Percentiles rank a stretch among this genome's conserved stretches.
These are phyloP conservation scores for Tenrec ecaudatus DNA, from an alignment of 2,113 vertebrate genomes.

Conservation along the genomic window DNA sequence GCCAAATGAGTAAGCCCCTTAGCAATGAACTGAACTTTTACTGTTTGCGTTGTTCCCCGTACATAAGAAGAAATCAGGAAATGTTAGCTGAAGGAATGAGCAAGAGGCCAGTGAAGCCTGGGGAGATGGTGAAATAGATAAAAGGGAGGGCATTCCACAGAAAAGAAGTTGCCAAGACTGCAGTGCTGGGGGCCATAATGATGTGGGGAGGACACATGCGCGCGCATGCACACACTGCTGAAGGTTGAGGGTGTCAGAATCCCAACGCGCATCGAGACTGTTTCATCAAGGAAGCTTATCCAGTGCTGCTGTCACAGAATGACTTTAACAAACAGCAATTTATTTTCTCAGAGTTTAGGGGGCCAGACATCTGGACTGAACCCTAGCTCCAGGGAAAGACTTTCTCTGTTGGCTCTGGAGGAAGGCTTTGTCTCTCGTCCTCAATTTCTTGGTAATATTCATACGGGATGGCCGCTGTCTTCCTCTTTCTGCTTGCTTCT, in stretches of 20 bases:
- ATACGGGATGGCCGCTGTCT: not conserved
- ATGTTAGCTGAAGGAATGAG: slow-evolving; percentile 32
- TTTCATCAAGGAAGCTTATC: not conserved
- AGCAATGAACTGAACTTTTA: slow-evolving; percentile 22
- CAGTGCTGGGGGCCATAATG: not conserved
- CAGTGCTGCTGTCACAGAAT: not conserved
- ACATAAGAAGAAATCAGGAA: not conserved
- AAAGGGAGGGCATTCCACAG: not conserved
- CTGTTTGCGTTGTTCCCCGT: not conserved
- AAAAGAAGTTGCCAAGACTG: not conserved
- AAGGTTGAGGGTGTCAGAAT: not conserved
- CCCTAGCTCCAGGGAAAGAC: not conserved
- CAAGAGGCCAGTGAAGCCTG: not conserved
- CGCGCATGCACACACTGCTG: not conserved
- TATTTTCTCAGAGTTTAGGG: not conserved
- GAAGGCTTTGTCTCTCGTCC: not conserved
- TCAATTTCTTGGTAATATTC: not conserved
- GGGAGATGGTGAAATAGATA: slow-evolving; percentile 6
- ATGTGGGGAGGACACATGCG: not conserved
- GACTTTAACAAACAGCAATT: not conserved
- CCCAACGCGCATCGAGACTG: not conserved
- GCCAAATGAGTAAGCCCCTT: slow-evolving; percentile 6
- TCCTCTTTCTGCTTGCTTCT: not conserved
- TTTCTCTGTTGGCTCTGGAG: not conserved
- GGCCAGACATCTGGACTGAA: not conserved